Evolutionary conservation across 2,797 vertebrate genomes (phyloP).

Genomic region (Nannoperca australis): DNA sequence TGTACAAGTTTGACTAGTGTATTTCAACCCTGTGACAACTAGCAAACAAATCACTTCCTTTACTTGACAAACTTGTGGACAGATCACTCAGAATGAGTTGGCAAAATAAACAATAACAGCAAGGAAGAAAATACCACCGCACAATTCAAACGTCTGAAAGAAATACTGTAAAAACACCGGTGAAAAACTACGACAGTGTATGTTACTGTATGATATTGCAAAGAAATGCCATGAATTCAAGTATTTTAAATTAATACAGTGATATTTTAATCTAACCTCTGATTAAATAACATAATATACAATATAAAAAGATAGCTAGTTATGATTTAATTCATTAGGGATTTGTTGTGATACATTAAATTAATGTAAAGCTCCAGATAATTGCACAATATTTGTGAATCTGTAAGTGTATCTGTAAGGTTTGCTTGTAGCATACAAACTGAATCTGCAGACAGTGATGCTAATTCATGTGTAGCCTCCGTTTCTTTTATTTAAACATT

Average conservation of each 20-base stretch:
- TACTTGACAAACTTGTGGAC: neutral
- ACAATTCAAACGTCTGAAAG: neutral
- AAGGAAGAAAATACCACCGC: neutral
- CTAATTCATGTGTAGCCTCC: neutral
- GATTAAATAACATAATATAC: conserved; percentile 11
- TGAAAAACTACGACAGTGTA: neutral
- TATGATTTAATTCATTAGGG: too few species aligned
- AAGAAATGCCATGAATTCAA: neutral
- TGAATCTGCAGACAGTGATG: neutral
- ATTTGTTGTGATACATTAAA: neutral
- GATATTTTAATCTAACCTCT: neutral
- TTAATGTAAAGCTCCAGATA: neutral
- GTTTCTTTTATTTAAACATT: neutral
- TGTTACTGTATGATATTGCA: neutral
- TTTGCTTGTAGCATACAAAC: neutral
- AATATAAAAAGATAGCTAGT: neutral
- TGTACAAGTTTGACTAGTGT: conserved; percentile 1
- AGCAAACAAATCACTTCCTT: neutral
- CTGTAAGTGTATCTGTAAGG: neutral
- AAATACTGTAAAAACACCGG: neutral
- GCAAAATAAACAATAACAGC: neutral
- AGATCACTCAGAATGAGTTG: neutral
- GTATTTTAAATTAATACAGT: conserved; percentile 1
- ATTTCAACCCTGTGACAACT: neutral
- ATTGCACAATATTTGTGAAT: neutral